Evolutionary conservation across 1,140 invertebrate species (phyloP).

Genomic region (Hycleus phaleratus): DNA sequence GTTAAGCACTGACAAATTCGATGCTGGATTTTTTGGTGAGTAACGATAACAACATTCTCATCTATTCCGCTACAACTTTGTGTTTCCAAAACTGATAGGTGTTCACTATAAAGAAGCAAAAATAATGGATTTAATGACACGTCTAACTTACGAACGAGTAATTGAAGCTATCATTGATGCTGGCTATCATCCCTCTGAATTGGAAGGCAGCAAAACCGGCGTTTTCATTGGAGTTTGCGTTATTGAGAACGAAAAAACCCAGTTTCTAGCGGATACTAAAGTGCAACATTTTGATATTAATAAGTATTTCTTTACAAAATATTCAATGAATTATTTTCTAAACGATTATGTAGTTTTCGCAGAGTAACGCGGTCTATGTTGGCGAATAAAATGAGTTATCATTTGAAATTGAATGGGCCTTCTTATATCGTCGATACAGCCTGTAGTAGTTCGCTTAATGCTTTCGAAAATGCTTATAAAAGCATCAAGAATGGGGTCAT

Average conservation of each 20-base stretch:
- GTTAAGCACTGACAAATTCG: constrained; percentile 70
- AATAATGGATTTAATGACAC: constrained; percentile 80
- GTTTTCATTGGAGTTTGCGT: constrained; percentile 67
- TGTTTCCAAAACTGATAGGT: no score
- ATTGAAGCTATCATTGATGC: constrained; percentile 84
- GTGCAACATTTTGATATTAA: no score
- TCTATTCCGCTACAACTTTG: no score
- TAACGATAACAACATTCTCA: no score
- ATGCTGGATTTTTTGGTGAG: constrained; percentile 68
- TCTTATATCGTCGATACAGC: constrained; percentile 82
- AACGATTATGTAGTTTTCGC: background rate
- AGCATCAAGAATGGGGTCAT: constrained; percentile 68
- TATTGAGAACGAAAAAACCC: background rate
- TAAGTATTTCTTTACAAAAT: background rate
- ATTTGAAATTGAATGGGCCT: constrained; percentile 61
- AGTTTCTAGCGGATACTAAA: no score
- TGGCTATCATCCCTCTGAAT: constrained; percentile 52
- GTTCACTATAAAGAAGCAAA: constrained; percentile 74
- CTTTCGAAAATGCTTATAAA: constrained; percentile 73
- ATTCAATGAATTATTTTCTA: background rate
- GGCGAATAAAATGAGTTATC: constrained; percentile 80
- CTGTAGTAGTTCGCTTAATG: constrained; percentile 82
- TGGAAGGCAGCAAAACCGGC: constrained; percentile 63
- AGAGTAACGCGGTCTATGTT: constrained; percentile 49
- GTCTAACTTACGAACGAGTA: constrained; percentile 72